Conservation (phyloP, 2,797 vertebrate genomes). For the Distichodus sexfasciatus region DNA sequence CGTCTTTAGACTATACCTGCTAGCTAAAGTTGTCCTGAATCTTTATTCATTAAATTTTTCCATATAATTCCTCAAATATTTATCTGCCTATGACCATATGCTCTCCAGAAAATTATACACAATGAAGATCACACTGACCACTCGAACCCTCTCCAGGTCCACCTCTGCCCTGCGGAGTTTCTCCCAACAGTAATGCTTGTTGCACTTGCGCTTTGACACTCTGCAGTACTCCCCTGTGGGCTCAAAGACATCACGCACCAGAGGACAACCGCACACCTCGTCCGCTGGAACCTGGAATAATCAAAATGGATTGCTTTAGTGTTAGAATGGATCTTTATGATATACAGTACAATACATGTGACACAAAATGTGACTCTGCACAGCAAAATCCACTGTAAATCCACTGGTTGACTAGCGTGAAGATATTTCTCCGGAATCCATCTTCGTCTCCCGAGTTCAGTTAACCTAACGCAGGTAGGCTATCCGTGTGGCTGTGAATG, state of each 20-base stretch:
- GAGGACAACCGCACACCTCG: conserved; percentile 89
- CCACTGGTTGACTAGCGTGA: too few species aligned
- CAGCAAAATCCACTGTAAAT: too few species aligned
- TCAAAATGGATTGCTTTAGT: not conserved
- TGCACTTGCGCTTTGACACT: conserved; percentile 87
- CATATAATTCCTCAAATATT: not conserved
- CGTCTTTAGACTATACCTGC: too few species aligned
- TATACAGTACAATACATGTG: too few species aligned
- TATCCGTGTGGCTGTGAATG: too few species aligned
- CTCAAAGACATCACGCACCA: conserved; percentile 90
- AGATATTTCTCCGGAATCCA: too few species aligned
- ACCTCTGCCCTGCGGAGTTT: conserved; percentile 88
- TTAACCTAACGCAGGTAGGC: too few species aligned
- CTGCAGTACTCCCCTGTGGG: conserved; percentile 91
- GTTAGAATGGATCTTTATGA: not conserved
- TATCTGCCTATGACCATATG: too few species aligned
- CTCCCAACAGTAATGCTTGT: conserved; percentile 95
- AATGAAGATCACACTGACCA: conserved; percentile 64
- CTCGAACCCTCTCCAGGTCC: conserved; percentile 86
- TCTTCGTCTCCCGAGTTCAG: too few species aligned
- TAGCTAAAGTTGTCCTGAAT: too few species aligned
- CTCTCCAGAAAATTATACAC: not conserved
- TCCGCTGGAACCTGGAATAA: conserved; percentile 79
- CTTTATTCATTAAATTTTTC: too few species aligned
- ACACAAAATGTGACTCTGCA: too few species aligned